A percentile compares a stretch with the other conserved stretches of the same genome.
Conservation (phyloP, 2,113 vertebrate species). For the Engraulis encrasicolus region DNA sequence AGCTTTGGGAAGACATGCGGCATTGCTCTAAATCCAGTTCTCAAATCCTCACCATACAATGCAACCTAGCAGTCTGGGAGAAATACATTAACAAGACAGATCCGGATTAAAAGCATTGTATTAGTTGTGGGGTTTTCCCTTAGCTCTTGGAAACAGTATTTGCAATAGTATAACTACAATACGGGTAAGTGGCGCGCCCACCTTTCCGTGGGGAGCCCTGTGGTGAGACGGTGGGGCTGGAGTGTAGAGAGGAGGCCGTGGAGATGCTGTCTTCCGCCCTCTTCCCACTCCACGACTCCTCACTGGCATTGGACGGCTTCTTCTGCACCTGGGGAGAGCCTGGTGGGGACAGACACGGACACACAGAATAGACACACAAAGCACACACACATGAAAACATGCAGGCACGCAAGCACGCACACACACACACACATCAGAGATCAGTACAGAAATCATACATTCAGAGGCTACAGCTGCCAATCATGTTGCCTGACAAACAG, state of each 20-base stretch:
- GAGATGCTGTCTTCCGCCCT: slow-evolving; percentile 85
- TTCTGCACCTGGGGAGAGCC: slow-evolving; percentile 82
- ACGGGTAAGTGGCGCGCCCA: slow-evolving; percentile 57
- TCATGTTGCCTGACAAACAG: neutral
- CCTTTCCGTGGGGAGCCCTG: slow-evolving; percentile 92
- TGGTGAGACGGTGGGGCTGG: slow-evolving; percentile 89
- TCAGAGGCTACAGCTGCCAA: neutral
- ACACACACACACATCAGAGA: neutral
- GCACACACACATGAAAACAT: neutral
- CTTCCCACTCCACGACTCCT: slow-evolving; percentile 82
- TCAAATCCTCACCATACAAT: too few species aligned
- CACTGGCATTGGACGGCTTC: slow-evolving; percentile 80
- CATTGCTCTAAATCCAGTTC: neutral
- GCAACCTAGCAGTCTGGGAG: too few species aligned
- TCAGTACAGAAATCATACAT: too few species aligned
- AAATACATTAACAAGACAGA: too few species aligned
- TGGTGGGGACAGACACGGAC: slow-evolving; percentile 44
- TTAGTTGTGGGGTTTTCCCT: too few species aligned
- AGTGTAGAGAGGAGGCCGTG: slow-evolving; percentile 85
- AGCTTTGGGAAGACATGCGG: neutral
- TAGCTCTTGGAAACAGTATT: too few species aligned
- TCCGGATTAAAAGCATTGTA: neutral
- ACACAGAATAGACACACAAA: neutral
- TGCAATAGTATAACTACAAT: too few species aligned
- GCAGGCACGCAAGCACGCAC: neutral